phyloP scores from a whole-genome alignment of 2,888 invertebrate genomes.

The Rhingia campestris region DNA sequence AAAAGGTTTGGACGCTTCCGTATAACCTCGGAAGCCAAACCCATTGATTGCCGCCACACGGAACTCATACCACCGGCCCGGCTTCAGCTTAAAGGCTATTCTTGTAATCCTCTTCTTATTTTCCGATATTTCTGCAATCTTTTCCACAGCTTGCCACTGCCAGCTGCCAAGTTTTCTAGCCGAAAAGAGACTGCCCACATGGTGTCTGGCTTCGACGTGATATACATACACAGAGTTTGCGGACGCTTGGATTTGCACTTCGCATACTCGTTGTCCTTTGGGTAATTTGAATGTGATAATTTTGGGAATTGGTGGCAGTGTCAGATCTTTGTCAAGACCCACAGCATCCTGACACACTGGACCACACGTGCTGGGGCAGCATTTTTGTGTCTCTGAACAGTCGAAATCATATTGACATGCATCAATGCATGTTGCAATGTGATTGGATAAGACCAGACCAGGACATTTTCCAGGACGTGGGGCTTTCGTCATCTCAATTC shows the following conservation, averaged over 20 bases:
- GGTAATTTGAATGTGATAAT: conserved; percentile 84
- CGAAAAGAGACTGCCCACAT: conserved; percentile 87
- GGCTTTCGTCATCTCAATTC: conserved; percentile 77
- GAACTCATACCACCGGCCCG: conserved; percentile 91
- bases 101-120: conserved; percentile 77
- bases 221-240: conserved; percentile 78
- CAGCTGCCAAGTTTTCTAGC: conserved; percentile 87
- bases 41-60: conserved; percentile 90
- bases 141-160: conserved; percentile 82
- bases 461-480: conserved; percentile 80
- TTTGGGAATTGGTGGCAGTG: conserved; percentile 86
- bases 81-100: conserved; percentile 82
- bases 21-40: conserved; percentile 89
- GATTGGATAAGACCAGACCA: conserved; percentile 74
- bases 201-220: conserved; percentile 87
- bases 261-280: conserved; percentile 83
- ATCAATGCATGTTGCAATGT: conserved; percentile 78
- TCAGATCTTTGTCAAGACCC: conserved; percentile 83
- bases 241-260: conserved; percentile 83
- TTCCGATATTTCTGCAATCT: conserved; percentile 79
- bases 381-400: conserved; percentile 87
- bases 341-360: conserved; percentile 87
- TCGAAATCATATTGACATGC: conserved; percentile 85
- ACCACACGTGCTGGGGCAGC: conserved; percentile 87
- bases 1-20: conserved; percentile 86